phyloP scores from a whole-genome alignment of 1,140 invertebrate genomes.

The Orchestia grillus region DNA sequence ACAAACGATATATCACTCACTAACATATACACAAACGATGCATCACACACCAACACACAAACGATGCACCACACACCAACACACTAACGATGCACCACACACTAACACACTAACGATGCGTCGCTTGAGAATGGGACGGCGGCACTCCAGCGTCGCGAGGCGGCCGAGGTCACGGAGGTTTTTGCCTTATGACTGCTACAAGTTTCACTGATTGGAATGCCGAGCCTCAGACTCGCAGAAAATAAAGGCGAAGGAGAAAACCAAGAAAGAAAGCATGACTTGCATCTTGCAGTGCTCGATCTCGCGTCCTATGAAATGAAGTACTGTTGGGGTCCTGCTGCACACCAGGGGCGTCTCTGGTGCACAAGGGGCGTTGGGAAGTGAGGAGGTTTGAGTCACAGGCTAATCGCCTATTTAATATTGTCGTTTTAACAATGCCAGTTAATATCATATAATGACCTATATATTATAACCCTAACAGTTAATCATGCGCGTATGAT shows the following conservation, averaged over 20 bases:
- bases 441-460: too few species aligned
- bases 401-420: background rate
- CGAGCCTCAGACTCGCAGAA: background rate
- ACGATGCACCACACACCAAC: background rate
- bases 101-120: background rate
- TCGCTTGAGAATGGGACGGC: too few species aligned
- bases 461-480: too few species aligned
- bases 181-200: background rate
- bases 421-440: background rate
- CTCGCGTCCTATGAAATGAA: slow-evolving; percentile 1
- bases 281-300: slow-evolving; percentile 4
- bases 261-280: background rate
- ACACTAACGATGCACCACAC: background rate
- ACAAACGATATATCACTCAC: too few species aligned
- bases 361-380: too few species aligned
- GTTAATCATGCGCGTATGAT: too few species aligned
- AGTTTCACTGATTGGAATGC: slow-evolving; percentile 32
- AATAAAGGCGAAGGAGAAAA: background rate
- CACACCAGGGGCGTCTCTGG: background rate
- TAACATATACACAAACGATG: too few species aligned
- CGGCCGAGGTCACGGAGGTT: slow-evolving; percentile 63
- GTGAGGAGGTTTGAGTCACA: background rate
- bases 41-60: background rate
- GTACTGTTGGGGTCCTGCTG: too few species aligned
- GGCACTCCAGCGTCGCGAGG: background rate